Base-by-base conservation (phyloP, 2,888 invertebrate species). In the Ferrisia virgata region DNA sequence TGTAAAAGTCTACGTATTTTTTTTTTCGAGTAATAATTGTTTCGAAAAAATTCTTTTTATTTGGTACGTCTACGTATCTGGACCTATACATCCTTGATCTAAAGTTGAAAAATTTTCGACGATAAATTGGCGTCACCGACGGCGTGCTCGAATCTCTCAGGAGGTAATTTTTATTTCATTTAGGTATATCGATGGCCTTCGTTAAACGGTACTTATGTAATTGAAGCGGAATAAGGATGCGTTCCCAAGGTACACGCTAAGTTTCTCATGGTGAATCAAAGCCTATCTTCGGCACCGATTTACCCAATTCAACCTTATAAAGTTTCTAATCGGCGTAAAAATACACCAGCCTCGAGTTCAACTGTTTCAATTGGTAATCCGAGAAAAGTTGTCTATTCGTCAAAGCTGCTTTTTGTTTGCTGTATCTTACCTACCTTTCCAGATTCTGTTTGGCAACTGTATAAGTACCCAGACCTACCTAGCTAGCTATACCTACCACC, bases 321-420 rank as follows among this genome's bases (percentile, higher is more conserved):
- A 64, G 28, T 64, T 64, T 64, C 58, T 64, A 64, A 64, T 64
- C 58, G 58, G 58, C 58, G 58, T 64, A 64, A 64, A 64, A 64
- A 64, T 64, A 64, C n/a, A n/a, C 58, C 2, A 8, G n/a, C 2
- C 9, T 4, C 58, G 13, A 64, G 58, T 53, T 53, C 22, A 64
- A 28, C 25, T 64, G 58, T 28, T 64, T 25, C 58, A 28, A 64
- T 64, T 64, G 58, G 25, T 64, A 64, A 64, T 28, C 58, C 13
- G n/a, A n/a, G n/a, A 3, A 64, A 64, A 64, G 58, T 64, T 64
- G 11, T 28, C 5, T 25, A 25, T 13, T 0, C 58, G 43, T 64
- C 25, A 15, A 64, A 64, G 58, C 28, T 64, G 11, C 58, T 64
- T 64, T 64, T 28, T 64, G 58, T 64, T 39, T 11, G 39, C 39